Evolutionary conservation across 1,140 invertebrate species (phyloP), one percentile per base, ranked within the genome.

Genomic region (Eumeta japonica): DNA sequence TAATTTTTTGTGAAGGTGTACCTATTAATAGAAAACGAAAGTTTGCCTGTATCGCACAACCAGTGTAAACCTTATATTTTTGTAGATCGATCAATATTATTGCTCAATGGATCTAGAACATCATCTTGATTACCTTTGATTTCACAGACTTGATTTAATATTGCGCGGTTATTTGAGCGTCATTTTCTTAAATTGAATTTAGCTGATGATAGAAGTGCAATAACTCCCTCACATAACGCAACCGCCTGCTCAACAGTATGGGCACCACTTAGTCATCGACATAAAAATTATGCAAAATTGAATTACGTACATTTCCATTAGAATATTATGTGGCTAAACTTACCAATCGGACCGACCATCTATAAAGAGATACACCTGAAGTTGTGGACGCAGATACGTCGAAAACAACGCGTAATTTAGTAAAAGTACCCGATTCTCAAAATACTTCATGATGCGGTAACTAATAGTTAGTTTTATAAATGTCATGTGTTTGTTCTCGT

Each of bases 251-350:
- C n/a, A n/a, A n/a, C n/a, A n/a, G n/a, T n/a, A n/a, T n/a, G n/a
- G n/a, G n/a, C n/a, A n/a, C n/a, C n/a, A n/a, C n/a, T 10, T 20
- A 37, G 17, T 37, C 24, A 28, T 37, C 35, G 7, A 37, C 35
- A 27, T 28, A 37, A 28, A 28, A 37, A 16, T 28, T 18, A 28
- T 37, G n/a, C 9, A 16, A 16, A 16, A 37, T 37, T 3, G 17
- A 13, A 11, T 18, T 14, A 5, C 12, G 12, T 10, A 37, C 17
- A 15, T 16, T 27, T 10, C 24, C 35, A 2, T 32, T 9, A 15
- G 13, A 15, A 36, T 48, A 37, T 35, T 63, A 52, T 5, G 10
- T 17, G 0, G 50, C 52, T 16, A 68, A 35, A 43, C 64, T 53
- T 14, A 60, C 24, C 7, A 75, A 17, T n/a, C n/a, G n/a, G n/a